These are phyloP conservation scores for Agrilus cyanescens DNA, from an alignment of 2,888 invertebrate genomes.

Conservation along the genomic window DNA sequence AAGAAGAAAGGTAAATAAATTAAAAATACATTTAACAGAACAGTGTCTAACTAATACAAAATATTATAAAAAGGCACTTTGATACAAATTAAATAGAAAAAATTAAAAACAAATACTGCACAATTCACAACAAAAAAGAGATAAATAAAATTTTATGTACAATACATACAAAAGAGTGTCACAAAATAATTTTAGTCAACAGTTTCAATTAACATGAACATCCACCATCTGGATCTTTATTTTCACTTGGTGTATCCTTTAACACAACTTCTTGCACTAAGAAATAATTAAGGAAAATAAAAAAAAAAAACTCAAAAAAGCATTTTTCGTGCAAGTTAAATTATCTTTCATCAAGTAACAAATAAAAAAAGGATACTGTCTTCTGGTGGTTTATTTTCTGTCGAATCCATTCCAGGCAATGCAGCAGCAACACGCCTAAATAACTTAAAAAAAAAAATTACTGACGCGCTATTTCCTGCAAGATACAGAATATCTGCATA, in stretches of 20 bases:
- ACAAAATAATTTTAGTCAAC: constrained; percentile 7
- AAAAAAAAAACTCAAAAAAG: constrained; percentile 31
- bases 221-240: constrained; percentile 83
- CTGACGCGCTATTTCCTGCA: no score
- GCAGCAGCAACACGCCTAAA: constrained; percentile 97
- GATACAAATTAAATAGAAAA: background rate
- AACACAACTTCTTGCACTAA: constrained; percentile 98
- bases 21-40: no score
- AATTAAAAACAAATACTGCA: constrained; percentile 2
- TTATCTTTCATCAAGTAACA: constrained; percentile 6
- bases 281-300: constrained; percentile 48
- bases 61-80: no score
- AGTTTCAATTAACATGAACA: constrained; percentile 66
- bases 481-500: no score
- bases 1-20: no score
- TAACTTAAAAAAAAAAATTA: constrained; percentile 54
- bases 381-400: constrained; percentile 89
- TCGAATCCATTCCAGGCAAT: constrained; percentile 96
- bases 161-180: constrained; percentile 5
- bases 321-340: constrained; percentile 9
- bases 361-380: constrained; percentile 77
- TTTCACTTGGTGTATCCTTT: constrained; percentile 91
- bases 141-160: background rate
- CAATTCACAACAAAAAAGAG: background rate
- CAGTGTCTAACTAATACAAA: no score